Evolutionary conservation across 2,888 invertebrate species (phyloP).

Genomic region (Globia sparganii): DNA sequence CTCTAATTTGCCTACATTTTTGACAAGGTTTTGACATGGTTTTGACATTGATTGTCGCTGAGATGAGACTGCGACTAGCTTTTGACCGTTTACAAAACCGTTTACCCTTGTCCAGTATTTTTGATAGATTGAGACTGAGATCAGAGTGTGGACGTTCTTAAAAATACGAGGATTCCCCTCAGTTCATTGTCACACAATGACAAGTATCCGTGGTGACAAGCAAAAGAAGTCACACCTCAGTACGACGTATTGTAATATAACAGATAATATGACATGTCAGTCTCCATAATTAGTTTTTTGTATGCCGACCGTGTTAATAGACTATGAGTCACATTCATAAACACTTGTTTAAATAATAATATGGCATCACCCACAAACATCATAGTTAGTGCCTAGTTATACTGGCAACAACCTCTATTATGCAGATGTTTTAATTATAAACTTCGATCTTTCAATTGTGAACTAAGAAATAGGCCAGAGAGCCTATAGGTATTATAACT

Average conservation of each 20-base stretch:
- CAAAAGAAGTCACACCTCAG: not conserved
- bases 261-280: not conserved
- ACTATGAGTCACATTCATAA: slow-evolving; percentile 30
- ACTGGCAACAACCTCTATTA: slow-evolving; percentile 43
- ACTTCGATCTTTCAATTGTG: slow-evolving; percentile 19
- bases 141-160: no score
- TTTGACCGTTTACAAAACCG: no score
- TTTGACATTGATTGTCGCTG: no score
- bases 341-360: slow-evolving; percentile 51
- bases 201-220: no score
- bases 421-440: slow-evolving; percentile 17
- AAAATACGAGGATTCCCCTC: not conserved
- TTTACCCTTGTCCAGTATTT: no score
- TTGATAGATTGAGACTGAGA: no score
- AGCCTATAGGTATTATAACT: not conserved
- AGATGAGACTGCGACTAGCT: no score
- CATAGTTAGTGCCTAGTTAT: slow-evolving; percentile 24
- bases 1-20: no score
- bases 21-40: no score
- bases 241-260: slow-evolving; percentile 12
- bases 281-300: slow-evolving; percentile 1
- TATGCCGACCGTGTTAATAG: slow-evolving; percentile 13
- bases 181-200: not conserved
- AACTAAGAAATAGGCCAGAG: slow-evolving; percentile 5
- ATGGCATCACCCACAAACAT: slow-evolving; percentile 42